These are phyloP conservation scores for Aldabrachelys gigantea DNA, from an alignment of 2,113 vertebrate species.

Conservation along the genomic window DNA sequence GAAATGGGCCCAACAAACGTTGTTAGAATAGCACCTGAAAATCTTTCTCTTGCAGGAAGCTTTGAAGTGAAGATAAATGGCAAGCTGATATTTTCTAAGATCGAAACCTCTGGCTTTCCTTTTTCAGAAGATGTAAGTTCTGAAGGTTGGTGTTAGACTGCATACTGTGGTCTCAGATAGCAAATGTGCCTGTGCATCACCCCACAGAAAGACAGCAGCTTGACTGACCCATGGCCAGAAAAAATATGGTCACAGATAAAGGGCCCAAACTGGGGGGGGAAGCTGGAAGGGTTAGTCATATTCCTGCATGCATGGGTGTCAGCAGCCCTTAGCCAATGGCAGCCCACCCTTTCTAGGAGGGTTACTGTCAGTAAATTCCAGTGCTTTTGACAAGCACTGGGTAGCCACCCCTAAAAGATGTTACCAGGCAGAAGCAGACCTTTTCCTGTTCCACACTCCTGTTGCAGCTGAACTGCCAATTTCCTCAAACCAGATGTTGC, in stretches of 20 bases:
- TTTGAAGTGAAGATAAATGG: conserved; percentile 70
- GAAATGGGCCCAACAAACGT: background rate
- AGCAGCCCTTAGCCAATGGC: background rate
- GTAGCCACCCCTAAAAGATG: background rate
- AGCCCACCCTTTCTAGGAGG: background rate
- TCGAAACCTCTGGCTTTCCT: conserved; percentile 41
- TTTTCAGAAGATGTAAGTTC: conserved; percentile 35
- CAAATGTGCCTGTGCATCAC: background rate
- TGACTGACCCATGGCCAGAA: background rate
- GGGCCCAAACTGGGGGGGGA: background rate
- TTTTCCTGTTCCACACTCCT: background rate
- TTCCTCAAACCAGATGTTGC: background rate
- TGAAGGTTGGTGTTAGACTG: background rate
- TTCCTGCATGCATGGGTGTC: background rate
- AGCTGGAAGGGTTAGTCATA: background rate
- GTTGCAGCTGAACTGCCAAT: background rate
- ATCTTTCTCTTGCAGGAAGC: conserved; percentile 52
- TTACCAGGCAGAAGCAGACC: background rate
- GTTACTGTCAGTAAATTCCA: background rate
- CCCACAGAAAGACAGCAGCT: background rate
- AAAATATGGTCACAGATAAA: background rate
- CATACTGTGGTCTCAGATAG: background rate
- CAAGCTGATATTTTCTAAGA: conserved; percentile 66
- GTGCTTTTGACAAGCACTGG: background rate
- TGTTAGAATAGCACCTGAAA: background rate